Evolutionary conservation across 2,888 invertebrate species (phyloP).

Genomic region (Perithous albicinctus): DNA sequence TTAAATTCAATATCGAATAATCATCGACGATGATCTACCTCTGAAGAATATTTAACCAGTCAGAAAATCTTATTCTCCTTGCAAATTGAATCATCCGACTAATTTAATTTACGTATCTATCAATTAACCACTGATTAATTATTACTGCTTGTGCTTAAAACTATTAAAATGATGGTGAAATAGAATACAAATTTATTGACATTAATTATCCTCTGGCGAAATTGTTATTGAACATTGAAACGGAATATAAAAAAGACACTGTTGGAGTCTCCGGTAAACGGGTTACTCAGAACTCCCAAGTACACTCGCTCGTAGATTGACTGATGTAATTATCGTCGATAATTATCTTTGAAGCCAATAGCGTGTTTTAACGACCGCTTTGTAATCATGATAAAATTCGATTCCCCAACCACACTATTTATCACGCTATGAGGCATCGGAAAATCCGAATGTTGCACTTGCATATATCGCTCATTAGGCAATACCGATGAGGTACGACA

Average conservation of each 20-base stretch:
- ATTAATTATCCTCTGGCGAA: not conserved
- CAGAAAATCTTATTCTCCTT: too few relatives aligned
- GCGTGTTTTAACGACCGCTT: conserved; percentile 24
- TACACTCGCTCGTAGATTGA: not conserved
- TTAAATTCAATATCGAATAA: too few relatives aligned
- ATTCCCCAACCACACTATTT: conserved; percentile 23
- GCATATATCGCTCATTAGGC: not conserved
- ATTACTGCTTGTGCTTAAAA: not conserved
- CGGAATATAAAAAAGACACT: not conserved
- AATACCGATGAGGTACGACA: conserved; percentile 31
- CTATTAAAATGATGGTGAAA: not conserved
- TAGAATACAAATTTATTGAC: not conserved
- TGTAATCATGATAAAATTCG: conserved; percentile 24
- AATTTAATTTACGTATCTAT: too few relatives aligned
- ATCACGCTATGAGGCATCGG: conserved; percentile 31
- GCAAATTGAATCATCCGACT: too few relatives aligned
- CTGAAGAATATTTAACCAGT: too few relatives aligned
- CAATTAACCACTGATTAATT: too few relatives aligned
- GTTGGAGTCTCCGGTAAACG: not conserved
- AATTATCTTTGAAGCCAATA: conserved; percentile 39
- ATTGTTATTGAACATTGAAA: not conserved
- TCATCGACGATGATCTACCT: too few relatives aligned
- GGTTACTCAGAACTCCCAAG: not conserved
- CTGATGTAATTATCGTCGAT: conserved; percentile 3
- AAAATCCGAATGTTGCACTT: conserved; percentile 41